Percentiles rank a stretch among this genome's conserved stretches.
Evolutionary conservation across 2,797 vertebrate genomes (phyloP).

Genomic region (Vireo griseus): DNA sequence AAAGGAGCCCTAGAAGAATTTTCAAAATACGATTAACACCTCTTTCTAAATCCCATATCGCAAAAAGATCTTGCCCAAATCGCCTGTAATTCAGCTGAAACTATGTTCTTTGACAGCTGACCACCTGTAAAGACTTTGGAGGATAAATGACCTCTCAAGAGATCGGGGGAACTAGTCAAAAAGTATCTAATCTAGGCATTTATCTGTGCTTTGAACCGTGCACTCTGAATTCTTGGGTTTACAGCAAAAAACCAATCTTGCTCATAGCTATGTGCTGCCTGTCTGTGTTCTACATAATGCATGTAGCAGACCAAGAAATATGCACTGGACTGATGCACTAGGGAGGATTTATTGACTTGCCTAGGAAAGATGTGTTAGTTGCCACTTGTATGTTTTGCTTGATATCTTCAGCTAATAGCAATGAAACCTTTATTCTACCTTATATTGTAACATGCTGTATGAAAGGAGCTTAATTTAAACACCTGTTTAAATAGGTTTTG

Average conservation of each 20-base stretch:
- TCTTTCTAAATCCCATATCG: neutral
- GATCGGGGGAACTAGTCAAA: neutral
- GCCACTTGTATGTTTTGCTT: neutral
- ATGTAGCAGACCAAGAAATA: neutral
- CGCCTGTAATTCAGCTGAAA: conserved; percentile 7
- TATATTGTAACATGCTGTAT: neutral
- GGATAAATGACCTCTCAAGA: neutral
- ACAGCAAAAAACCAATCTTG: neutral
- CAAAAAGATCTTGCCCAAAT: neutral
- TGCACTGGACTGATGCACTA: rapidly evolving
- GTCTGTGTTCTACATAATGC: rapidly evolving
- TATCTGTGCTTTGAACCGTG: conserved; percentile 8
- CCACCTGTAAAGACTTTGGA: conserved; percentile 9
- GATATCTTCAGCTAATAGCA: neutral
- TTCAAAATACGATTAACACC: neutral
- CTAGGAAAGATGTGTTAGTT: neutral
- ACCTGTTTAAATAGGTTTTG: neutral
- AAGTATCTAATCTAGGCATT: neutral
- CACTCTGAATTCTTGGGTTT: neutral
- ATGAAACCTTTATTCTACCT: neutral
- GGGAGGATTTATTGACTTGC: neutral
- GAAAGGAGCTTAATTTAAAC: neutral
- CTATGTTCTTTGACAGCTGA: conserved; percentile 6
- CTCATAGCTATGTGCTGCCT: neutral
- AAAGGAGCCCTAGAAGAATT: conserved; percentile 33